Evolutionary conservation across 1,140 invertebrate species (phyloP), one percentile per base, ranked within the genome.

Genomic region (Heliconius nattereri): DNA sequence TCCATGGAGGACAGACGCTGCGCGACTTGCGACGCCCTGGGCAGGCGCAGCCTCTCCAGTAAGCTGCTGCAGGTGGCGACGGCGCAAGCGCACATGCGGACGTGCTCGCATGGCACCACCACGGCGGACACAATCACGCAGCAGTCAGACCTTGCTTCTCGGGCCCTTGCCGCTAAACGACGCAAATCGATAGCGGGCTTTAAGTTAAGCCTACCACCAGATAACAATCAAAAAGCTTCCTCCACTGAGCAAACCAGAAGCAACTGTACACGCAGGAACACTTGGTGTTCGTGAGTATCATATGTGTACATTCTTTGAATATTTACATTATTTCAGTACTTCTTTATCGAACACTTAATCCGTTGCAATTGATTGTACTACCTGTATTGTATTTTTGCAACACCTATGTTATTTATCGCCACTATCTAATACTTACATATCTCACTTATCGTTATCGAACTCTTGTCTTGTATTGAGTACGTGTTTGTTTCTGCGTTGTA

Each of bases 201-300:
- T 78, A 94, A 91, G 81, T 82, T 94, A 52, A 94, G 85, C 78
- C 78, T 94, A 40, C 76, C 89, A 7, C 81, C 88, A 71, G 92
- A 94, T 40, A 79, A 82, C 29, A 85, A 82, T 49, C 83, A 88
- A 35, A 93, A 87, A 81, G 80, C 87, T 35, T 80, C 86, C 8
- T 23, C 86, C n/a, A 79, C 85, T 37, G 88, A 92, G 78, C 84
- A 77, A 75, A 81, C 85, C 8, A 87, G 91, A 76, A 87, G 85
- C 26, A 86, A 86, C 71, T 89, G 87, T 79, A 89, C 85, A 49
- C 94, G 94, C 79, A 89, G 94, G 72, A 95, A 95, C 88, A 94
- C 93, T 75, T 95, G 94, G 94, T 94, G 94, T 89, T 94, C 93
- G 94, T 95, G 91, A 95, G 94, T 94, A 82, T 66, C 26, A 73